phyloP scores from a whole-genome alignment of 2,797 vertebrate species.

The Myotis findleyi region DNA sequence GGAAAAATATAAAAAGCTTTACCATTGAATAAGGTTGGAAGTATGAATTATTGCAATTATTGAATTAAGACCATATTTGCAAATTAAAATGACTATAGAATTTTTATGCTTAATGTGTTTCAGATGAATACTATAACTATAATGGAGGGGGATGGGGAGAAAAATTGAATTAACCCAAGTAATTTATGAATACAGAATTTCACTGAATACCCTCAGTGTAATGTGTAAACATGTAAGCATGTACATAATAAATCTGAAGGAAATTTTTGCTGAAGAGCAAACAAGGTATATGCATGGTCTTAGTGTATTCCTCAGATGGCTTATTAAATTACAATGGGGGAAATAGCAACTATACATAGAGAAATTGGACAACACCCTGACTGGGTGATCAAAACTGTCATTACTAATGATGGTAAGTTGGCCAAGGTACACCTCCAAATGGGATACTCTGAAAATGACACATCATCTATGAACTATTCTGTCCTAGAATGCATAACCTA shows the following conservation, averaged over 20 bases:
- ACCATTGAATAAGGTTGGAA: neutral
- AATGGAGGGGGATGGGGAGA: neutral
- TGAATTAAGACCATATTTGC: neutral
- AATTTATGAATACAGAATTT: conserved; percentile 3
- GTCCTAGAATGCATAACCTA: neutral
- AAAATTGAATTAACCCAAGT: neutral
- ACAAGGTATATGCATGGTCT: neutral
- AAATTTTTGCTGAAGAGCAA: neutral
- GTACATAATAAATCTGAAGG: neutral
- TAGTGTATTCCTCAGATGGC: neutral
- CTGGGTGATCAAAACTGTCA: neutral
- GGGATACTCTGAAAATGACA: neutral
- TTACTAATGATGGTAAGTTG: neutral
- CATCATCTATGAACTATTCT: neutral
- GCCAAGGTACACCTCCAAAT: neutral
- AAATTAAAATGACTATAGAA: neutral
- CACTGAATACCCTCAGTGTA: neutral
- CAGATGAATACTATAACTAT: neutral
- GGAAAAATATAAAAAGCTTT: neutral
- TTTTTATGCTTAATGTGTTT: neutral
- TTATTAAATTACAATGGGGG: neutral
- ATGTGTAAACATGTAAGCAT: neutral
- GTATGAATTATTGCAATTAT: neutral
- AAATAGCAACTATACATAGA: neutral
- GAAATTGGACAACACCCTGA: neutral